A percentile compares a stretch with the other conserved stretches of the same genome.
These are phyloP conservation scores for Promerops cafer DNA, from an alignment of 2,113 vertebrate species.

Conservation along the genomic window DNA sequence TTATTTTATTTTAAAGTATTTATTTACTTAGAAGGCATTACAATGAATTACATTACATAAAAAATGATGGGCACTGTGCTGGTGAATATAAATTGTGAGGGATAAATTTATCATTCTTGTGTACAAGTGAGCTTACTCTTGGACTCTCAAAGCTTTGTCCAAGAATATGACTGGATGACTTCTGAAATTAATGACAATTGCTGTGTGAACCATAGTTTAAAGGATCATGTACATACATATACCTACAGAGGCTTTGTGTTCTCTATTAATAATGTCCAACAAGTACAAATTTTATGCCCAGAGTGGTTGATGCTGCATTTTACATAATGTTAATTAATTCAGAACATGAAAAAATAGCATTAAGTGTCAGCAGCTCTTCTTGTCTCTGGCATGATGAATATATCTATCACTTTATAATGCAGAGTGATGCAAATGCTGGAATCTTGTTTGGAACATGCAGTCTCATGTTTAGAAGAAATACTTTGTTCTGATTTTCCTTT, in stretches of 20 bases:
- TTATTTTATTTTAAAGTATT: conserved; percentile 19
- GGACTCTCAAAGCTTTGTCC: not conserved
- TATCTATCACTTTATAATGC: not conserved
- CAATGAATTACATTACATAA: not conserved
- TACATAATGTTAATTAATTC: not conserved
- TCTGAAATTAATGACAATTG: conserved; percentile 4
- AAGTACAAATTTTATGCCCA: not conserved
- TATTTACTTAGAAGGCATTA: conserved; percentile 1
- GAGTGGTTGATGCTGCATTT: not conserved
- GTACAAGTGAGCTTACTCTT: not conserved
- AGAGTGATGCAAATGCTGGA: not conserved
- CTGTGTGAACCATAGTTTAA: not conserved
- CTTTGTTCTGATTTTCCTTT: not conserved
- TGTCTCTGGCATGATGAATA: not conserved
- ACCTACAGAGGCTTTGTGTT: not conserved
- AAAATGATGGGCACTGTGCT: not conserved
- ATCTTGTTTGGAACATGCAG: not conserved
- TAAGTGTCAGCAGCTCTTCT: not conserved
- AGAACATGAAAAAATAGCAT: not conserved
- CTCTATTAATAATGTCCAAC: not conserved
- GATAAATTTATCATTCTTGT: not conserved
- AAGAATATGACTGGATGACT: not conserved
- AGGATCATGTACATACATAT: not conserved
- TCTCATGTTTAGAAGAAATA: not conserved
- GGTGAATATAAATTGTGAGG: not conserved